These are phyloP conservation scores for Microplitis mediator DNA, from an alignment of 1,140 invertebrate genomes.

Conservation along the genomic window DNA sequence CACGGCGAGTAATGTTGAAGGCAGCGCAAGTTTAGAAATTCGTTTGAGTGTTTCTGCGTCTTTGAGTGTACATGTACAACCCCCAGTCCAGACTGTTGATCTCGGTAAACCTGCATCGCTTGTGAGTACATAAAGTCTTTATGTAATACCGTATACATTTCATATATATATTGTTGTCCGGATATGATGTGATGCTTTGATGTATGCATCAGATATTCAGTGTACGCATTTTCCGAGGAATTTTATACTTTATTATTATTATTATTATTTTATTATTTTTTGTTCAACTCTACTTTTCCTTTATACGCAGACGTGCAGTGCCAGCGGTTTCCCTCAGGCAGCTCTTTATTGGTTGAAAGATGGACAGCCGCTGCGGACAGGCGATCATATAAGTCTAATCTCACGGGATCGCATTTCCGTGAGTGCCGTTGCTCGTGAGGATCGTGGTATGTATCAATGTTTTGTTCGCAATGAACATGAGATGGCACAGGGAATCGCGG, in stretches of 20 bases:
- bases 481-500: constrained; percentile 73
- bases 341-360: constrained; percentile 66
- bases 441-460: constrained; percentile 86
- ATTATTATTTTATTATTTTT: neutral
- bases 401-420: constrained; percentile 67
- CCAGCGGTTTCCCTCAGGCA: constrained; percentile 60
- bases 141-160: neutral
- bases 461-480: constrained; percentile 74
- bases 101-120: constrained; percentile 64
- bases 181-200: too few relatives aligned
- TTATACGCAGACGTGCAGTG: constrained; percentile 55
- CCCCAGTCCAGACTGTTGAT: constrained; percentile 65
- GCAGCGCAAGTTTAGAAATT: constrained; percentile 66
- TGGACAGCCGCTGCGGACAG: constrained; percentile 69
- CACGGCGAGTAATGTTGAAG: constrained; percentile 67
- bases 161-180: neutral
- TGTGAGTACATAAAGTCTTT: constrained; percentile 51
- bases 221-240: neutral
- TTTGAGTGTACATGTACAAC: constrained; percentile 65
- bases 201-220: too few relatives aligned
- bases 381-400: constrained; percentile 60
- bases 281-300: neutral
- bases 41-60: constrained; percentile 63
- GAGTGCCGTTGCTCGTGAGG: constrained; percentile 71
- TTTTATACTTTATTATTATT: neutral